Conservation (phyloP, 2,888 invertebrate species). For the Hanleya hanleyi region DNA sequence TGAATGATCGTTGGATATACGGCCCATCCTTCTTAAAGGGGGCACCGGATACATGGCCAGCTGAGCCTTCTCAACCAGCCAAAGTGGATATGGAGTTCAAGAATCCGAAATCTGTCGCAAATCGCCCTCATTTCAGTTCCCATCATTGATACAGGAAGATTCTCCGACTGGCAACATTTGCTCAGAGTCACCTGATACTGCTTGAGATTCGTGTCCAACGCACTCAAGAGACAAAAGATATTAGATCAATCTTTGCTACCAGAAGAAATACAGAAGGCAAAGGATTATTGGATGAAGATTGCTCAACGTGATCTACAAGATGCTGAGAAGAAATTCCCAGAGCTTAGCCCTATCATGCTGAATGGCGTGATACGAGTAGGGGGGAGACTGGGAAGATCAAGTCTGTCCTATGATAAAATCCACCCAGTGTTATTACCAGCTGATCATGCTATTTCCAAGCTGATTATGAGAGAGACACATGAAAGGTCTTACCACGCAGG, state of each 20-base stretch:
- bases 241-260: background rate
- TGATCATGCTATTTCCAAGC: background rate
- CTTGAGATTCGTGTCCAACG: background rate
- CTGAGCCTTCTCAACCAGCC: background rate
- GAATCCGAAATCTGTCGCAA: background rate
- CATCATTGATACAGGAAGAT: background rate
- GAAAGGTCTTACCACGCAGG: background rate
- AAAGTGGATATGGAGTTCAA: background rate
- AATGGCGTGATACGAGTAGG: constrained; percentile 7
- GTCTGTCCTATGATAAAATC: background rate
- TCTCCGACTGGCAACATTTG: background rate
- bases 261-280: background rate
- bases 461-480: constrained; percentile 4
- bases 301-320: background rate
- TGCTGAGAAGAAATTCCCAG: background rate
- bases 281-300: constrained; percentile 6
- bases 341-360: background rate
- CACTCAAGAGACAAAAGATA: background rate
- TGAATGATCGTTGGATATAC: background rate
- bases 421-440: constrained; percentile 6
- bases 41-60: background rate
- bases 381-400: background rate
- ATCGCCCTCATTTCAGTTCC: background rate
- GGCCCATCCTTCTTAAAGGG: background rate
- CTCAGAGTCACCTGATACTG: background rate